Percentiles rank a stretch among this genome's conserved stretches.
These are phyloP conservation scores for Pantherophis guttatus DNA, from an alignment of 2,113 vertebrate genomes.

Conservation along the genomic window DNA sequence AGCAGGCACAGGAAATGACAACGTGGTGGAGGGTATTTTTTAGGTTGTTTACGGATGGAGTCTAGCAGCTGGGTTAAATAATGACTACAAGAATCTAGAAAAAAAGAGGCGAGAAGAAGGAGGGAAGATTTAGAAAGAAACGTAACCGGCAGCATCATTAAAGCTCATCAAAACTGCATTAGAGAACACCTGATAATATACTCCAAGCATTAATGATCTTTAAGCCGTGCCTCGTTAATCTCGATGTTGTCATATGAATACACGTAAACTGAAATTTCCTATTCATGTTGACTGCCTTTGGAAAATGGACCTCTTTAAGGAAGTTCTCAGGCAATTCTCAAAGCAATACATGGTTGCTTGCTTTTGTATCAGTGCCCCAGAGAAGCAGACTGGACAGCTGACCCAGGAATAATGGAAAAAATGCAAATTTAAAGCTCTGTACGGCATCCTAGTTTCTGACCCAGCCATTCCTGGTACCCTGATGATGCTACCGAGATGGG, in stretches of 20 bases:
- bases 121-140: slow-evolving; percentile 19
- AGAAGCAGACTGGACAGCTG: not conserved
- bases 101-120: slow-evolving; percentile 11
- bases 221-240: slow-evolving; percentile 59
- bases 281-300: slow-evolving; percentile 10
- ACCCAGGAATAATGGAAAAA: not conserved
- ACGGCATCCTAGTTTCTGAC: not conserved
- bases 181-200: slow-evolving; percentile 70
- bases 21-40: slow-evolving; percentile 41
- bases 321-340: not conserved
- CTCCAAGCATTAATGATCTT: slow-evolving; percentile 68
- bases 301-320: slow-evolving; percentile 5
- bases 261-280: slow-evolving; percentile 43
- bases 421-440: not conserved
- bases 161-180: slow-evolving; percentile 71
- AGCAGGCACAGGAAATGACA: slow-evolving; percentile 18
- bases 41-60: slow-evolving; percentile 58
- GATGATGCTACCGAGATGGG: not conserved
- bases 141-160: slow-evolving; percentile 68
- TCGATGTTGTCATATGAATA: slow-evolving; percentile 55
- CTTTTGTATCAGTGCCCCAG: not conserved
- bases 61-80: slow-evolving; percentile 73
- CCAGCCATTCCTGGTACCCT: not conserved
- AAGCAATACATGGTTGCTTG: not conserved
- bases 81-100: slow-evolving; percentile 65